phyloP scores from a whole-genome alignment of 1,140 invertebrate species.

The Trichonephila clavipes region DNA sequence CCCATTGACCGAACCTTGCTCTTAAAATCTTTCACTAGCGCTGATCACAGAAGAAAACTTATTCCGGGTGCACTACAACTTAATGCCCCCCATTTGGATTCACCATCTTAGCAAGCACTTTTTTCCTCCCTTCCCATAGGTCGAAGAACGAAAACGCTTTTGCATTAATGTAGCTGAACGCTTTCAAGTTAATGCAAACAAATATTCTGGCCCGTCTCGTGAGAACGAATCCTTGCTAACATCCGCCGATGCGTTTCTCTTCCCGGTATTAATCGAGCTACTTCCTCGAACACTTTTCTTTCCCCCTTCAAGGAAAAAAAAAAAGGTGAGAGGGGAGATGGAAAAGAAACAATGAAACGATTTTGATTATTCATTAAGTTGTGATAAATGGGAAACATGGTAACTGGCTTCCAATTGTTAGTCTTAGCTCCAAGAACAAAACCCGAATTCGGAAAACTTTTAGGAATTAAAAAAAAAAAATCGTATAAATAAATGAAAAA shows the following conservation, averaged over 20 bases:
- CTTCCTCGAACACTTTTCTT: neutral
- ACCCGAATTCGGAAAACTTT: no score
- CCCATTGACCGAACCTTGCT: neutral
- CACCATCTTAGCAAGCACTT: neutral
- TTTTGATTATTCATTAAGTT: neutral
- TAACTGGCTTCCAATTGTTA: no score
- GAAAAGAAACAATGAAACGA: neutral
- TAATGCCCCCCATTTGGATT: conserved; percentile 27
- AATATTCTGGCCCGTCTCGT: conserved; percentile 17
- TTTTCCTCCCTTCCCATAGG: neutral
- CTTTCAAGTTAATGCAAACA: neutral
- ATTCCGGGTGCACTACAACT: conserved; percentile 4
- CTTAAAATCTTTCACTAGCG: neutral
- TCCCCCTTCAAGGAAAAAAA: neutral
- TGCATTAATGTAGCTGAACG: conserved; percentile 14
- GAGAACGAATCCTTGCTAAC: conserved; percentile 4
- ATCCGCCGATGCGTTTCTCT: conserved; percentile 14
- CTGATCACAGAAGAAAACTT: neutral
- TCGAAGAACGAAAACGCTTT: conserved; percentile 25
- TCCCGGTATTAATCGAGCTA: neutral
- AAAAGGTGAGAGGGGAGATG: neutral
- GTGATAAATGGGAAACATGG: no score
- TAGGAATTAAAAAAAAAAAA: no score
- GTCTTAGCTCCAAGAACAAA: no score
- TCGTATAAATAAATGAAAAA: no score